phyloP scores from a whole-genome alignment of 1,140 invertebrate genomes.

The Metaphire vulgaris region DNA sequence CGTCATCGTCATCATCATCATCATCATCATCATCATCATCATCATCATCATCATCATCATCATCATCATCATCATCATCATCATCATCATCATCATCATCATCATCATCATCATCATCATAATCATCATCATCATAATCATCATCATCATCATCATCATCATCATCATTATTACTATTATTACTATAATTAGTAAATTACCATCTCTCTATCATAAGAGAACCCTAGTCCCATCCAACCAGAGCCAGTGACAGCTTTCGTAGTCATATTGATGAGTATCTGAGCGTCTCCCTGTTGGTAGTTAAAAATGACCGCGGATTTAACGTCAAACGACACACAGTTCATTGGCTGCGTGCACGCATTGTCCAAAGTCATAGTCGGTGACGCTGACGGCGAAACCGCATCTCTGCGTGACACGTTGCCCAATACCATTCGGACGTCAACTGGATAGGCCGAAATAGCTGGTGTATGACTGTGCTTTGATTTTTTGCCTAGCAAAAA shows the following conservation, averaged over 20 bases:
- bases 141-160: conserved; percentile 1
- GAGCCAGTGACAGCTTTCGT: background rate
- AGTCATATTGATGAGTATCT: background rate
- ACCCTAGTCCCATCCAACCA: background rate
- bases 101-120: background rate
- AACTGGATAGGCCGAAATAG: background rate
- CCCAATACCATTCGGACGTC: background rate
- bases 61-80: background rate
- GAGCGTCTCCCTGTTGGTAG: background rate
- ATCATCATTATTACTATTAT: background rate
- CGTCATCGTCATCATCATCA: background rate
- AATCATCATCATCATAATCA: background rate
- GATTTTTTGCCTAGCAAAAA: background rate
- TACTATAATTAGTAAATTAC: background rate
- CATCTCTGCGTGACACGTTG: no score
- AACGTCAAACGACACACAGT: background rate
- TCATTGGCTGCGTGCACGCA: background rate
- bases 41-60: background rate
- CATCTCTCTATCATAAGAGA: background rate
- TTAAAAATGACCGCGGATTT: background rate
- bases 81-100: background rate
- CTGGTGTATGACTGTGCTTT: background rate
- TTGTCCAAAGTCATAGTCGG: no score
- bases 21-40: background rate
- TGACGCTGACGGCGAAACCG: no score